These are phyloP conservation scores for Drosophila setifemur DNA, from an alignment of 1,140 invertebrate species.

Conservation along the genomic window DNA sequence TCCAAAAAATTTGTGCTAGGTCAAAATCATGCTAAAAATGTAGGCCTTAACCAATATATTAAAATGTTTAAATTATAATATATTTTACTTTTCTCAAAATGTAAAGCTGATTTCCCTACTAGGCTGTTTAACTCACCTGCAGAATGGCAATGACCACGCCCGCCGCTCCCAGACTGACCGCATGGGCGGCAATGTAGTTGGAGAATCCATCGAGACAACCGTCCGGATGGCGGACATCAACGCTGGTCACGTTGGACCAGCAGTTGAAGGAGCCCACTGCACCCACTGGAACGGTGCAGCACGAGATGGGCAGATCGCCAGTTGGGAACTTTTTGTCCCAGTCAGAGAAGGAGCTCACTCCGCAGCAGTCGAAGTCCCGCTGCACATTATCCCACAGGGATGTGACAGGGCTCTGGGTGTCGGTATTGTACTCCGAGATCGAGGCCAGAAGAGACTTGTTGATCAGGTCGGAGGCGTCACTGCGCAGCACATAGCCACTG, in stretches of 20 bases:
- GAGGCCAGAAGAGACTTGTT: conserved; percentile 83
- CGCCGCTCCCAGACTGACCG: conserved; percentile 88
- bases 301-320: conserved; percentile 85
- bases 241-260: conserved; percentile 24
- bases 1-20: too few species aligned
- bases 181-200: conserved; percentile 86
- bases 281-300: conserved; percentile 84
- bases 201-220: conserved; percentile 86
- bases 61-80: too few species aligned
- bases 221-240: conserved; percentile 1
- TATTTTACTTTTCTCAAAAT: too few species aligned
- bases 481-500: conserved; percentile 89
- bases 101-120: too few species aligned
- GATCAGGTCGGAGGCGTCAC: conserved; percentile 84
- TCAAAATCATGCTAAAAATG: too few species aligned
- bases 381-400: conserved; percentile 86
- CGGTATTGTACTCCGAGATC: conserved; percentile 83
- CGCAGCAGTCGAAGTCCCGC: conserved; percentile 89
- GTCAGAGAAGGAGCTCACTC: conserved; percentile 84
- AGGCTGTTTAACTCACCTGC: conserved; percentile 87
- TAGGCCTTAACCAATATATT: too few species aligned
- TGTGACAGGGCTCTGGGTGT: conserved; percentile 80
- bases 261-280: conserved; percentile 82
- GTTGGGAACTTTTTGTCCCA: conserved; percentile 83
- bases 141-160: conserved; percentile 89